phyloP scores from a whole-genome alignment of 2,888 invertebrate genomes.

The Merodon equestris region DNA sequence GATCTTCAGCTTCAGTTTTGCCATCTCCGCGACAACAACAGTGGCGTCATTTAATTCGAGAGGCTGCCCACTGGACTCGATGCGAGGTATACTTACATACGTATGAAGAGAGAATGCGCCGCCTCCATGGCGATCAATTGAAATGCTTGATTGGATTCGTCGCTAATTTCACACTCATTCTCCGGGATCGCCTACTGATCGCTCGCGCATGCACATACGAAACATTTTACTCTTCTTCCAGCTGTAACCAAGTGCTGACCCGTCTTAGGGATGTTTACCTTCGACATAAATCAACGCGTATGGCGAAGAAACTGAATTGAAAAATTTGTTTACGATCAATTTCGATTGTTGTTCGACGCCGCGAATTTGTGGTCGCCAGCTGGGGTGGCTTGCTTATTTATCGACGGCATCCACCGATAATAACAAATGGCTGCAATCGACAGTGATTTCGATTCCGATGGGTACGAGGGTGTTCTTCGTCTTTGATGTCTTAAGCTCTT shows the following conservation, averaged over 20 bases:
- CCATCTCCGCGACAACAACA: neutral
- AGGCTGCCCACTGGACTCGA: slow-evolving; percentile 38
- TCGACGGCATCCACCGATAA: slow-evolving; percentile 37
- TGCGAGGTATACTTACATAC: neutral
- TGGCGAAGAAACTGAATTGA: slow-evolving; percentile 21
- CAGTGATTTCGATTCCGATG: slow-evolving; percentile 35
- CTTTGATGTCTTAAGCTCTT: slow-evolving; percentile 46
- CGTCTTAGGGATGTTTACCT: slow-evolving; percentile 50
- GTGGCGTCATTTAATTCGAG: slow-evolving; percentile 36
- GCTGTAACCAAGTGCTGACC: slow-evolving; percentile 28
- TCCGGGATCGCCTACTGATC: neutral
- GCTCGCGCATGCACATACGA: slow-evolving; percentile 48
- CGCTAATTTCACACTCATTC: slow-evolving; percentile 53
- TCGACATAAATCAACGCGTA: slow-evolving; percentile 20
- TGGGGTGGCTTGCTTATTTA: slow-evolving; percentile 63
- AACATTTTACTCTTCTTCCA: slow-evolving; percentile 29
- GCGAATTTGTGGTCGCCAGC: slow-evolving; percentile 55
- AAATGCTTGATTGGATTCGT: slow-evolving; percentile 68
- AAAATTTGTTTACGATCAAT: slow-evolving; percentile 59
- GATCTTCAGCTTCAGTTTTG: slow-evolving; percentile 8
- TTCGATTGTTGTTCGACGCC: slow-evolving; percentile 50
- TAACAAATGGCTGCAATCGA: slow-evolving; percentile 63
- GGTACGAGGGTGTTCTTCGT: slow-evolving; percentile 41
- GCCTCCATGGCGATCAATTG: slow-evolving; percentile 68
- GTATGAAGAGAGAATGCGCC: slow-evolving; percentile 36